phyloP scores from a whole-genome alignment of 1,140 invertebrate genomes.

The Ips nitidus region DNA sequence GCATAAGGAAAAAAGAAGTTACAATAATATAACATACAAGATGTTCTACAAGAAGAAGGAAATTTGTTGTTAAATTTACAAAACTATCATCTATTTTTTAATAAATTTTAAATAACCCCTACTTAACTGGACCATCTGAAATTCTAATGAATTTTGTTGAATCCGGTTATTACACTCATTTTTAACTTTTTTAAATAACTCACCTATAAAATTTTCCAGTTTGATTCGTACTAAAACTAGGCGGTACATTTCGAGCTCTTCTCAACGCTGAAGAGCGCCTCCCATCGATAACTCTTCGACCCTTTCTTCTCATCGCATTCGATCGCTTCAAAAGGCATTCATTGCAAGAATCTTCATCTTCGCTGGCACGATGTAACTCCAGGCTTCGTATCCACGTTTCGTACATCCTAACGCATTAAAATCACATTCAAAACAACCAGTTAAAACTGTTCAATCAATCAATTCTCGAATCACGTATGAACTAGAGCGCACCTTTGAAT shows the following conservation, averaged over 20 bases:
- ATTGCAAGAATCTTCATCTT: slow-evolving; percentile 19
- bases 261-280: background rate
- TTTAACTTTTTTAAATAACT: background rate
- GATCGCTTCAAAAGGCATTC: slow-evolving; percentile 37
- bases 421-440: background rate
- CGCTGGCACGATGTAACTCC: slow-evolving; percentile 17
- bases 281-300: slow-evolving; percentile 8
- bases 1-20: too few relatives aligned
- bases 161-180: too few relatives aligned
- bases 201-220: slow-evolving; percentile 3
- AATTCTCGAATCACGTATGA: background rate
- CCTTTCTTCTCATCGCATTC: slow-evolving; percentile 37
- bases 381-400: slow-evolving; percentile 24
- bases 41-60: too few relatives aligned
- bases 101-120: too few relatives aligned
- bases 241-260: background rate
- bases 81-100: too few relatives aligned
- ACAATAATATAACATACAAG: too few relatives aligned
- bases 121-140: too few relatives aligned
- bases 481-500: slow-evolving; percentile 11
- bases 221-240: background rate
- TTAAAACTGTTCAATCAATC: background rate
- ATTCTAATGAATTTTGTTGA: too few relatives aligned
- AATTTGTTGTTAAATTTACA: too few relatives aligned
- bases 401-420: slow-evolving; percentile 1